Evolutionary conservation across 1,140 invertebrate genomes (phyloP), one percentile per base, ranked within the genome.

Genomic region (Drosophila novamexicana): DNA sequence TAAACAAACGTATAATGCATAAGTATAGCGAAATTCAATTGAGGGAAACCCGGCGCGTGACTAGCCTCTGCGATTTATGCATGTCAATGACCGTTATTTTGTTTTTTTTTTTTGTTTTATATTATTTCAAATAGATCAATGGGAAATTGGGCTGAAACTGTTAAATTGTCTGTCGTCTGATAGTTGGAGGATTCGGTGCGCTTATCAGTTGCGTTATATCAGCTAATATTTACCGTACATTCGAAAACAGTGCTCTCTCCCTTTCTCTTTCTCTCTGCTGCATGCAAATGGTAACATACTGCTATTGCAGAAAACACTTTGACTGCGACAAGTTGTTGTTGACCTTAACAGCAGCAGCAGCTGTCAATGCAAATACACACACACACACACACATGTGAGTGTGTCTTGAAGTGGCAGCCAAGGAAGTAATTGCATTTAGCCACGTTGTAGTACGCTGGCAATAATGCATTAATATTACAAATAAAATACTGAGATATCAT

Each of bases 31-130:
- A 39, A 40, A 22, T 56, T 37, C 44, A 44, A 47, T 44, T 40
- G 57, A 57, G 71, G 71, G 71, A 73, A 74, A 69, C 57, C 52
- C 65, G 81, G 69, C 80, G 81, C 81, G 81, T 83, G 81, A 83
- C 81, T 57, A 58, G 81, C 45, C 66, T 83, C 47, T 53, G 44
- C 40, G 68, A 82, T 75, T 65, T 58, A 22, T 59, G 66, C 79
- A 77, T 76, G 83, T 88, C 82, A 86, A 88, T 74, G 82, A 86
- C 80, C 80, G 75, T 72, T 18, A 1, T 18, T 18, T 18, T 0
- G 14, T 56, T 62, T 47, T 57, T 62, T 47, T 57, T 57, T 42
- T 18, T 52, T 58, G 18, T 29, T 29, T 29, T 0, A 29, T 29
- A 29, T 29, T 40, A 22, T 54, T 45, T 58, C 12, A 18, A 45